Base-by-base conservation (phyloP, 2,797 vertebrate genomes). In the Gymnothorax reevesii region DNA sequence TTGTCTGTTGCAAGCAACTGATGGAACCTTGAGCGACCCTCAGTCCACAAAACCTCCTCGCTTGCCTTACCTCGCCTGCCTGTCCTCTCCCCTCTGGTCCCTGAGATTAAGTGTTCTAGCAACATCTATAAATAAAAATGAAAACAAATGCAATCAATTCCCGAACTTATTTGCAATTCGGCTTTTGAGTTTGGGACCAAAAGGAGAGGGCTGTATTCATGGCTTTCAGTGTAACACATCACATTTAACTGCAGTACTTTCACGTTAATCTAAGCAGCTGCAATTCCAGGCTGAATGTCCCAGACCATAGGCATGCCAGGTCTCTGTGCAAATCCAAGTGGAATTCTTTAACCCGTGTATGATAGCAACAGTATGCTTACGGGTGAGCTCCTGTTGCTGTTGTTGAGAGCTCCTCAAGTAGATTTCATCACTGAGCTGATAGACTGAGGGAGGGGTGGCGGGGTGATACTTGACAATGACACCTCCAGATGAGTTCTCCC, bases 361-460 rank as follows among this genome's bases (percentile, higher is more conserved):
- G 10, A 25, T 12, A 75, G 13, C 20, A 54, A 69, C 83, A 54
- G 52, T n/a, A 64, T 25, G 60, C 33, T 27, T 84, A 66, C 25
- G 62, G 42, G 5, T 55, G 66, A 54, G 20, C 54, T 73, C n/a
- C 84, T 80, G 73, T 71, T 54, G 66, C 84, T n/a, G 33, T n/a
- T 85, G 84, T 7, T 57, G 55, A 71, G 64, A 25, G 49, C n/a
- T 85, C 9, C 64, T 27, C 64, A 27, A 64, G 66, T 15, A 71
- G 49, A 64, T 84, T 42, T 84, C 66, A 57, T 85, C 84, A 25
- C 84, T 57, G 84, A 73, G 84, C n/a, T 57, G 66, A 55, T 54
- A 27, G 42, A 42, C 33, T 42, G 33, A 42, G 33, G 33, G 33
- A 42, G 33, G 33, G 33, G 33, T 42, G 33, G 55, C 33, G 20